phyloP scores from a whole-genome alignment of 2,113 vertebrate species.

The Ammospiza caudacuta region DNA sequence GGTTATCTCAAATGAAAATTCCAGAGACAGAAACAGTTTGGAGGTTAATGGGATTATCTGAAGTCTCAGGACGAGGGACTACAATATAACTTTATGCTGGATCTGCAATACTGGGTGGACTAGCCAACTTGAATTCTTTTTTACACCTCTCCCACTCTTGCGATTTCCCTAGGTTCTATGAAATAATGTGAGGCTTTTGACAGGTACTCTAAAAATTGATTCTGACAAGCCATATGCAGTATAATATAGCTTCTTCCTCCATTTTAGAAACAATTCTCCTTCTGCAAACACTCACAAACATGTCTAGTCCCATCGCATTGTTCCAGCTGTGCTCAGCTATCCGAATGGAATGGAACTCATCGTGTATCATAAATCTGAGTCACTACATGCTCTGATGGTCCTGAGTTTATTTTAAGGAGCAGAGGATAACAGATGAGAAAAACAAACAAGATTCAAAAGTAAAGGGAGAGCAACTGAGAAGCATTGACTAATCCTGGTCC shows the following conservation, averaged over 20 bases:
- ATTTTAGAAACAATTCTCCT: constrained; percentile 13
- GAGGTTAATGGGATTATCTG: constrained; percentile 31
- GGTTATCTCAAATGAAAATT: constrained; percentile 47
- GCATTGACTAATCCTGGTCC: neutral
- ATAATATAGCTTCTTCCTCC: constrained; percentile 4
- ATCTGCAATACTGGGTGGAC: neutral
- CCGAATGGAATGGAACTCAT: neutral
- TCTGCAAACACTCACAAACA: neutral
- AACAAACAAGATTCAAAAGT: neutral
- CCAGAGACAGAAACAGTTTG: neutral
- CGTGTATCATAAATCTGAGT: neutral
- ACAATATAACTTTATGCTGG: neutral
- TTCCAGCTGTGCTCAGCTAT: constrained; percentile 21
- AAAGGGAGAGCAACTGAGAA: neutral
- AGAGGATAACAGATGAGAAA: neutral
- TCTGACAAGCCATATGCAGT: constrained; percentile 4
- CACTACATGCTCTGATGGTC: neutral
- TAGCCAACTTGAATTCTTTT: neutral
- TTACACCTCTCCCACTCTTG: neutral
- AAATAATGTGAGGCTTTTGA: constrained; percentile 32
- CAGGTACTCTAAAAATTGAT: constrained; percentile 39
- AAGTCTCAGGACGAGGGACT: neutral
- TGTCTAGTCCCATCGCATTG: neutral
- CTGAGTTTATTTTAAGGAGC: neutral
- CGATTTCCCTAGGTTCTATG: neutral